Evolutionary conservation across 2,888 invertebrate genomes (phyloP).

Genomic region (Thera obeliscata): DNA sequence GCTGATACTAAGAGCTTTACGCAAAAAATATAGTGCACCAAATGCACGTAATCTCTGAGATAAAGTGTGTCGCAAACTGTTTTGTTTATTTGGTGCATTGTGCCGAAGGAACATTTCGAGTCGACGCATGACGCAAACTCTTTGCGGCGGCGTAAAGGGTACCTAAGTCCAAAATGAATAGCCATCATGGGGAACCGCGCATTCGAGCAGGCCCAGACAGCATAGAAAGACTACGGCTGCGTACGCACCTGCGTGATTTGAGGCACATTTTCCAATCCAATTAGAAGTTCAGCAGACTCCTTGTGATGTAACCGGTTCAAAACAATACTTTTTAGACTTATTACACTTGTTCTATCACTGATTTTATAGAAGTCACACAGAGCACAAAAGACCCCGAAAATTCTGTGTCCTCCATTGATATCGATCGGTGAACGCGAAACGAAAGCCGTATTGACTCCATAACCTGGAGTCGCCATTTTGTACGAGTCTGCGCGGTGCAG

Average conservation of each 20-base stretch:
- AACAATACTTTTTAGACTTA: constrained; percentile 79
- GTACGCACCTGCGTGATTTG: constrained; percentile 97
- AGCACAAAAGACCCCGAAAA: constrained; percentile 78
- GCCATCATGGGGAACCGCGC: constrained; percentile 84
- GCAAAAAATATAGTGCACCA: neutral
- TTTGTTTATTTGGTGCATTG: constrained; percentile 75
- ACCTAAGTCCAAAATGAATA: constrained; percentile 79
- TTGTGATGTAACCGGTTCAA: constrained; percentile 81
- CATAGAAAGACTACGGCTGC: constrained; percentile 95
- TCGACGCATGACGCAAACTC: constrained; percentile 81
- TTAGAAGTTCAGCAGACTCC: constrained; percentile 71
- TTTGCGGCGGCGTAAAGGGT: constrained; percentile 84
- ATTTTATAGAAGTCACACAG: constrained; percentile 71
- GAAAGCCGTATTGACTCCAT: constrained; percentile 78
- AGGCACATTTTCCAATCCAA: constrained; percentile 79
- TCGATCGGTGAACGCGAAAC: constrained; percentile 86
- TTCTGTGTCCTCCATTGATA: constrained; percentile 84
- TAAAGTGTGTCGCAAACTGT: constrained; percentile 63
- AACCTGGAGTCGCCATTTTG: constrained; percentile 87
- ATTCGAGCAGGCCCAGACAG: constrained; percentile 95
- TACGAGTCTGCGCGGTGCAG: constrained; percentile 87
- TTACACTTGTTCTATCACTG: constrained; percentile 72
- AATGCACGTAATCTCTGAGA: constrained; percentile 28
- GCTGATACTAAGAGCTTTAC: neutral
- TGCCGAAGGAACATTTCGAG: constrained; percentile 67